phyloP scores from a whole-genome alignment of 2,888 invertebrate species.

The Mamestra brassicae region DNA sequence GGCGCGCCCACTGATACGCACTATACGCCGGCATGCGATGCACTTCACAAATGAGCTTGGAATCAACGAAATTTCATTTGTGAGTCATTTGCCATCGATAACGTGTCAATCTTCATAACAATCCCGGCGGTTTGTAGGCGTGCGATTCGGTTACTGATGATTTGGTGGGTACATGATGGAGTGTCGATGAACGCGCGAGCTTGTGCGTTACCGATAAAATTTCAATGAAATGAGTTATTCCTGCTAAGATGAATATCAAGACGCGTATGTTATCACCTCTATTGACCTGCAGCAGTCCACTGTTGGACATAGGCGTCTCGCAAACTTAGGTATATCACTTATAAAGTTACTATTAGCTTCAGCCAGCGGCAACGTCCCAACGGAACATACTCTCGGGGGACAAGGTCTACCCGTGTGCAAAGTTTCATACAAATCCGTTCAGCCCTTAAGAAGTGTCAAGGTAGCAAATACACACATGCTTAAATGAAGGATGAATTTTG shows the following conservation, averaged over 20 bases:
- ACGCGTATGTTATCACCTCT: background rate
- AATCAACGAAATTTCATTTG: conserved; percentile 84
- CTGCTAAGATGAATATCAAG: background rate
- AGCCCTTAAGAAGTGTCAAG: too few species aligned
- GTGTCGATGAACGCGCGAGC: background rate
- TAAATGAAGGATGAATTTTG: background rate
- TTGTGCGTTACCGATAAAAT: background rate
- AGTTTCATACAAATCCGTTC: too few species aligned
- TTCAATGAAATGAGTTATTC: background rate
- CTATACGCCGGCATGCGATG: conserved; percentile 80
- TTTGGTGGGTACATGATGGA: background rate
- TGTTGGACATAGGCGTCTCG: background rate
- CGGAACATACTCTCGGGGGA: background rate
- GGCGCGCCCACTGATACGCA: conserved; percentile 79
- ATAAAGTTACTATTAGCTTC: background rate
- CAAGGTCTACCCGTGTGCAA: too few species aligned
- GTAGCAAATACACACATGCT: background rate
- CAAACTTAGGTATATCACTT: background rate
- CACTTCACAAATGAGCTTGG: conserved; percentile 84
- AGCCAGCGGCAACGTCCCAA: background rate
- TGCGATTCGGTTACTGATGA: conserved; percentile 33
- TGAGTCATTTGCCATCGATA: conserved; percentile 63
- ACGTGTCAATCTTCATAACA: conserved; percentile 61
- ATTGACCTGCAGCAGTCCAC: background rate
- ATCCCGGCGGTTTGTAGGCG: conserved; percentile 34